These are phyloP conservation scores for Caradrina clavipalpis DNA, from an alignment of 2,888 invertebrate genomes.

Conservation along the genomic window DNA sequence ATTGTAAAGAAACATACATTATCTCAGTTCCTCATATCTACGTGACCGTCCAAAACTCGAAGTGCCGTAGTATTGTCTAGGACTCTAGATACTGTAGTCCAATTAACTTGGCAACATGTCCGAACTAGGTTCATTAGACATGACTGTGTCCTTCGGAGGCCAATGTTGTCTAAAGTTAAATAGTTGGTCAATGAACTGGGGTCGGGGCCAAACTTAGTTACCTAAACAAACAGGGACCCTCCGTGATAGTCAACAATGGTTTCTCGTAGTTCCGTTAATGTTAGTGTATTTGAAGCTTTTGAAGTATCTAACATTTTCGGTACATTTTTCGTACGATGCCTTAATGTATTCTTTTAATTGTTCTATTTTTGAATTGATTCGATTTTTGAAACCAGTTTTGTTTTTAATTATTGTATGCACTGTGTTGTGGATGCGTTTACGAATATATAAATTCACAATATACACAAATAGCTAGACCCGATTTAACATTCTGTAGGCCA, in stretches of 20 bases:
- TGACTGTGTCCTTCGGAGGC: slow-evolving; percentile 70
- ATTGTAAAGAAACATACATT: too few species aligned
- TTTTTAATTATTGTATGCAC: too few species aligned
- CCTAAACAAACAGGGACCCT: slow-evolving; percentile 86
- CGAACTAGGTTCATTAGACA: slow-evolving; percentile 77
- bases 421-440: too few species aligned
- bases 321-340: neutral
- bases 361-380: too few species aligned
- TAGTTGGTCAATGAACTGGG: slow-evolving; percentile 84
- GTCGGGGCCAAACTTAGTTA: slow-evolving; percentile 84
- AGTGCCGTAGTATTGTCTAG: slow-evolving; percentile 1
- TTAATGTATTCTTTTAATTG: neutral
- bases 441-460: too few species aligned
- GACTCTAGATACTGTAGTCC: slow-evolving; percentile 24
- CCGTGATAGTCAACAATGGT: slow-evolving; percentile 79
- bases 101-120: slow-evolving; percentile 60
- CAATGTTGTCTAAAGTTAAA: slow-evolving; percentile 84
- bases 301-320: neutral
- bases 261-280: slow-evolving; percentile 65
- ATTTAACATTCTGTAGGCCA: too few species aligned
- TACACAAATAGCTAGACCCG: too few species aligned
- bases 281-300: slow-evolving; percentile 58
- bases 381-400: too few species aligned
- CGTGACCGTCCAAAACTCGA: too few species aligned
- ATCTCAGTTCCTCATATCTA: too few species aligned